These are phyloP conservation scores for Peromyscus melanophrys DNA, from an alignment of 2,797 vertebrate genomes.

Conservation along the genomic window DNA sequence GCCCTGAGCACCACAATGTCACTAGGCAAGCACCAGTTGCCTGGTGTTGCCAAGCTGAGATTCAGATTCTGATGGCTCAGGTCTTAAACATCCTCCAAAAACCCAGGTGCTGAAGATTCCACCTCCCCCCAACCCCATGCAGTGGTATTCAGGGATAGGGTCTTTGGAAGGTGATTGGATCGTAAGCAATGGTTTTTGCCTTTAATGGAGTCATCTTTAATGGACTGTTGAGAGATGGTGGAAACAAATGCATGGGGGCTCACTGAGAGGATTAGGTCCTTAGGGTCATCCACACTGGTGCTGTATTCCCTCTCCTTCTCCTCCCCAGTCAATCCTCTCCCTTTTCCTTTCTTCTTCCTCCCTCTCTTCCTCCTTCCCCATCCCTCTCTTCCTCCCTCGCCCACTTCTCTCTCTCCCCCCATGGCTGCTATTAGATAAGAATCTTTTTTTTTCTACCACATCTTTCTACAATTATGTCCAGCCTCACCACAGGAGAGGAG, in stretches of 20 bases:
- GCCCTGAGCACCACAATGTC: fast-evolving
- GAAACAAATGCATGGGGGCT: not conserved
- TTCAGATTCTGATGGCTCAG: not conserved
- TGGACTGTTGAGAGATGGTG: not conserved
- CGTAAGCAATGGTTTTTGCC: not conserved
- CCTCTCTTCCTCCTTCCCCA: not conserved
- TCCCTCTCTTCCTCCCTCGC: not conserved
- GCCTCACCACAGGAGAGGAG: not conserved
- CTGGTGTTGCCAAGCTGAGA: not conserved
- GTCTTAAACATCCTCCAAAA: not conserved
- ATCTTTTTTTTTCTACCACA: not conserved
- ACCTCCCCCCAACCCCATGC: not conserved
- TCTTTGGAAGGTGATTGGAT: not conserved
- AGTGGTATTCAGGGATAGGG: not conserved
- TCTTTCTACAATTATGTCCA: not conserved
- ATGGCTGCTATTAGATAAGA: not conserved
- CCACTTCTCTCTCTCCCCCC: too few species aligned
- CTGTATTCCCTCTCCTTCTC: too few species aligned
- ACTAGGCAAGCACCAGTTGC: not conserved
- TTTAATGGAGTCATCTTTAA: not conserved
- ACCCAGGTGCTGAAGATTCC: not conserved
- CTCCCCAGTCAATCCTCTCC: too few species aligned
- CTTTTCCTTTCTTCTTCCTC: not conserved
- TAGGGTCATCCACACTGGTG: not conserved
- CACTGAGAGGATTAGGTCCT: not conserved